Percentiles rank a stretch among this genome's conserved stretches.
Conservation (phyloP, 2,113 vertebrate species). For the Sterrhoptilus dennistouni region DNA sequence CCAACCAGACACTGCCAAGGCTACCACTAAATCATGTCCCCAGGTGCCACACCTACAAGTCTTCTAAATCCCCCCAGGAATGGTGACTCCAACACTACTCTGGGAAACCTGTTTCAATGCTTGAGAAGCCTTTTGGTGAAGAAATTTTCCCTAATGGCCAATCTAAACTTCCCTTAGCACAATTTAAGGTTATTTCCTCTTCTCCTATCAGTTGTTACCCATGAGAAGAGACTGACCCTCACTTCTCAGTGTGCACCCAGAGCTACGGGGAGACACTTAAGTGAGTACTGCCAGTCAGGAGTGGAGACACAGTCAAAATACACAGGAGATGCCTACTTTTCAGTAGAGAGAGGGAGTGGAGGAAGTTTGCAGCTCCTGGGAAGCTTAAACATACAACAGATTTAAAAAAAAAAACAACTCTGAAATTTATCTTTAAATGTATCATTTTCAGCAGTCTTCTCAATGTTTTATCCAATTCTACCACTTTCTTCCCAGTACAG, state of each 20-base stretch:
- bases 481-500: not conserved
- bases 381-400: not conserved
- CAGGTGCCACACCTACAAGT: not conserved
- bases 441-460: not conserved
- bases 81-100: not conserved
- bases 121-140: not conserved
- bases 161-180: not conserved
- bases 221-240: not conserved
- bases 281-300: not conserved
- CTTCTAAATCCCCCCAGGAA: not conserved
- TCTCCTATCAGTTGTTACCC: not conserved
- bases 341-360: not conserved
- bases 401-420: fast-evolving
- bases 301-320: not conserved
- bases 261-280: not conserved
- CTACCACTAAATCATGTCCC: not conserved
- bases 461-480: not conserved
- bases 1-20: not conserved
- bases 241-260: not conserved
- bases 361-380: not conserved
- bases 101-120: not conserved
- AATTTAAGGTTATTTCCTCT: not conserved
- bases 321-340: not conserved
- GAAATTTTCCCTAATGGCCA: not conserved
- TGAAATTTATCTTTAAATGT: not conserved